A percentile compares a stretch with the other conserved stretches of the same genome.
Conservation (phyloP, 2,888 invertebrate genomes). For the Hyposoter dolosus region DNA sequence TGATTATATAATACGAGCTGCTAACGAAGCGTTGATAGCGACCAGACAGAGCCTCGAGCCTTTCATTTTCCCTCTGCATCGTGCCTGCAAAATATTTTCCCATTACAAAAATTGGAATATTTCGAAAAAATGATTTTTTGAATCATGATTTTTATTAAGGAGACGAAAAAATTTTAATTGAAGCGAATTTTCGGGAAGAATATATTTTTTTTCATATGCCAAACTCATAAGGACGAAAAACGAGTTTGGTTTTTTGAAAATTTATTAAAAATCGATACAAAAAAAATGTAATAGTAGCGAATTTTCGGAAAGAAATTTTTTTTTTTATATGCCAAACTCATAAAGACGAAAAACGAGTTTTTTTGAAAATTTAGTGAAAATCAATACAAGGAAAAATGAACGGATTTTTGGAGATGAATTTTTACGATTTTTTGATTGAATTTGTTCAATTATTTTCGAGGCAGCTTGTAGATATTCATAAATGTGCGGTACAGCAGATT, state of each 20-base stretch:
- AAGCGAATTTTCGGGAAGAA: no score
- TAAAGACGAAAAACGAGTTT: no score
- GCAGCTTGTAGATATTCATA: conserved; percentile 1
- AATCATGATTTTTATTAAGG: no score
- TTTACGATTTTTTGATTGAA: neutral
- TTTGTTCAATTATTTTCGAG: neutral
- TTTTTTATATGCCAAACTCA: no score
- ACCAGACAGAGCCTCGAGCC: neutral
- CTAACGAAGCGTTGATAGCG: conserved; percentile 56
- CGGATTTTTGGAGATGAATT: no score
- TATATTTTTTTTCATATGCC: no score
- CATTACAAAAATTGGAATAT: neutral
- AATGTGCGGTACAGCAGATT: conserved; percentile 18
- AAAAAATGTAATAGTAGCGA: neutral
- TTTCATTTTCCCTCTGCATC: conserved; percentile 21
- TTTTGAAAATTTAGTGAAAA: no score
- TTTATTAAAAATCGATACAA: neutral
- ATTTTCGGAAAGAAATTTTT: no score
- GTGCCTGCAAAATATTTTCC: neutral
- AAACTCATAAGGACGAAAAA: no score
- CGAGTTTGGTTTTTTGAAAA: no score
- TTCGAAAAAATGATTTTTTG: no score
- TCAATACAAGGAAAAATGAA: neutral
- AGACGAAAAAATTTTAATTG: no score
- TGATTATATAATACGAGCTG: conserved; percentile 46